Evolutionary conservation across 2,888 invertebrate genomes (phyloP).

Genomic region (Zootermopsis nevadensis): DNA sequence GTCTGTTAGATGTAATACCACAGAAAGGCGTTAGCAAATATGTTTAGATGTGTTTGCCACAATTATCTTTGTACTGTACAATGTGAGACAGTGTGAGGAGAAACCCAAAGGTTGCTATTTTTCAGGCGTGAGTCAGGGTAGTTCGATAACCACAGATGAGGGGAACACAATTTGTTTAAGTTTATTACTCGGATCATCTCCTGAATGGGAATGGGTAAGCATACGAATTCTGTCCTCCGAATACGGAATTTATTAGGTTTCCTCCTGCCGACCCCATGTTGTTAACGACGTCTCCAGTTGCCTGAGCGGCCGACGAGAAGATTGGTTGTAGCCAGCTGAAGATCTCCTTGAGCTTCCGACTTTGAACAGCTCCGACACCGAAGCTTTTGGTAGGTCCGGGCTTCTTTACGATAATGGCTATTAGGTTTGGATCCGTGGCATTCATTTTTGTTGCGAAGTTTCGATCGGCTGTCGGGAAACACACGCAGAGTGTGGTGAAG

Average conservation of each 20-base stretch:
- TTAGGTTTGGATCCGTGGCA: not conserved
- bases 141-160: too few relatives aligned
- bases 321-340: conserved; percentile 9
- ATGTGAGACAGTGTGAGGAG: too few relatives aligned
- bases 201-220: conserved; percentile 19
- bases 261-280: not conserved
- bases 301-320: not conserved
- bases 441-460: not conserved
- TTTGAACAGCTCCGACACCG: not conserved
- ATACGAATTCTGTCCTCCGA: not conserved
- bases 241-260: not conserved
- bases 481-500: not conserved
- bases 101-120: too few relatives aligned
- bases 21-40: too few relatives aligned
- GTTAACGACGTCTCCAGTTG: not conserved
- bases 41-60: too few relatives aligned
- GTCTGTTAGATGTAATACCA: too few relatives aligned
- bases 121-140: too few relatives aligned
- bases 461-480: not conserved
- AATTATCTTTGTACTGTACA: too few relatives aligned
- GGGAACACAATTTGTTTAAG: too few relatives aligned
- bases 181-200: not conserved
- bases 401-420: not conserved
- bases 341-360: not conserved
- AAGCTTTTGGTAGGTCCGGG: not conserved